Conservation (phyloP, 2,888 invertebrate species). For the Diplolepis rosae region DNA sequence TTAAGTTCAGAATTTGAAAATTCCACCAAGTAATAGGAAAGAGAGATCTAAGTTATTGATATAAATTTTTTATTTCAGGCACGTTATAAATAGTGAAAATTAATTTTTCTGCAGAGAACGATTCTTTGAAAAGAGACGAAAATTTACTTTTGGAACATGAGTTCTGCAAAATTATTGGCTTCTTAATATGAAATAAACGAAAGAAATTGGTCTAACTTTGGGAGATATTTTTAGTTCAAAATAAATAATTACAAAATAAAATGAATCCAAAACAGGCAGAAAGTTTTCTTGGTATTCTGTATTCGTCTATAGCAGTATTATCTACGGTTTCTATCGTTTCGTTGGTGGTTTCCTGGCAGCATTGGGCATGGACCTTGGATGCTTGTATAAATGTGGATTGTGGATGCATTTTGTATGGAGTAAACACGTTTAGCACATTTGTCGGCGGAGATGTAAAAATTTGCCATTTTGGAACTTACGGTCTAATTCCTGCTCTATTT, state of each 20-base stretch:
- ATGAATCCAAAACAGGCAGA: constrained; percentile 62
- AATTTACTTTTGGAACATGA: neutral
- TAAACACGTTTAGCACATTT: constrained; percentile 67
- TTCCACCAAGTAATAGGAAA: no score
- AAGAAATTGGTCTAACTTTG: neutral
- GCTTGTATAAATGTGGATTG: constrained; percentile 68
- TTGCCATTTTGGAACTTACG: constrained; percentile 68
- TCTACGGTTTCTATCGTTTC: constrained; percentile 60
- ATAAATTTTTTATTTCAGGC: neutral
- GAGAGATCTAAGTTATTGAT: neutral
- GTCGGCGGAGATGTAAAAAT: constrained; percentile 70
- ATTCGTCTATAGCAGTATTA: constrained; percentile 53
- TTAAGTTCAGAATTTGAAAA: no score
- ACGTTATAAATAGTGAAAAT: neutral
- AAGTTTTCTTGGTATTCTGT: constrained; percentile 55
- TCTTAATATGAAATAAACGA: neutral
- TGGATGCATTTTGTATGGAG: constrained; percentile 71
- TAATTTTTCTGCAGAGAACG: neutral
- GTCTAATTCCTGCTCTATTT: constrained; percentile 59
- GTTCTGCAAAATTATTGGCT: no score
- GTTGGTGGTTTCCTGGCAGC: constrained; percentile 66
- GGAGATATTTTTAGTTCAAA: neutral
- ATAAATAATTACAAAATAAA: constrained; percentile 19
- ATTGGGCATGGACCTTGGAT: constrained; percentile 70
- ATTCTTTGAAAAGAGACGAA: neutral